Conservation (phyloP, 2,888 invertebrate species). For the Craniophora ligustri region DNA sequence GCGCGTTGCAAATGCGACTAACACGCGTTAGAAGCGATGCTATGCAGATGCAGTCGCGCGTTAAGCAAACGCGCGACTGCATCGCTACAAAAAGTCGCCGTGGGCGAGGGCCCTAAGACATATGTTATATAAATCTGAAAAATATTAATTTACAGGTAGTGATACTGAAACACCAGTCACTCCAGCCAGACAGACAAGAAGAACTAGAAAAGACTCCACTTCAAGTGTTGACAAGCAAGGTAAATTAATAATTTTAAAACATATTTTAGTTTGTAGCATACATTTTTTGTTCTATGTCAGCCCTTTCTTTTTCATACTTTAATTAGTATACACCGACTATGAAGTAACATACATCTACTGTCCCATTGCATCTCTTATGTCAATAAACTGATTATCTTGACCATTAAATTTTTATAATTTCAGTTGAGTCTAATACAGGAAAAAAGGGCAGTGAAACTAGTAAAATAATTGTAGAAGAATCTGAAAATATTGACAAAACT, state of each 20-base stretch:
- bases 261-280: no score
- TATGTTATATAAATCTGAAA: background rate
- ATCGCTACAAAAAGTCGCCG: no score
- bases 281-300: no score
- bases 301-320: background rate
- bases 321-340: background rate
- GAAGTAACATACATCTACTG: no score
- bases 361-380: background rate
- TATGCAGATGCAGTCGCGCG: no score
- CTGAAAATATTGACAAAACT: conserved; percentile 47
- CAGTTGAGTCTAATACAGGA: conserved; percentile 56
- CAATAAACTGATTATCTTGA: background rate
- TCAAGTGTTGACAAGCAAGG: conserved; percentile 78
- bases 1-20: no score
- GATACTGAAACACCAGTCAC: conserved; percentile 75
- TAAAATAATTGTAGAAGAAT: conserved; percentile 72
- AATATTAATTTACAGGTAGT: conserved; percentile 79
- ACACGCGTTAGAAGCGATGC: no score
- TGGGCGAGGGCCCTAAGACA: no score
- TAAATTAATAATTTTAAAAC: no score
- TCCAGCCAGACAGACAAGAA: conserved; percentile 69
- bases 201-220: conserved; percentile 76
- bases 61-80: no score
- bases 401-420: conserved; percentile 38
- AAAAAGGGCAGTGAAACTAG: conserved; percentile 49